Conservation (phyloP, 2,888 invertebrate species). For the Nectonema munidae region DNA sequence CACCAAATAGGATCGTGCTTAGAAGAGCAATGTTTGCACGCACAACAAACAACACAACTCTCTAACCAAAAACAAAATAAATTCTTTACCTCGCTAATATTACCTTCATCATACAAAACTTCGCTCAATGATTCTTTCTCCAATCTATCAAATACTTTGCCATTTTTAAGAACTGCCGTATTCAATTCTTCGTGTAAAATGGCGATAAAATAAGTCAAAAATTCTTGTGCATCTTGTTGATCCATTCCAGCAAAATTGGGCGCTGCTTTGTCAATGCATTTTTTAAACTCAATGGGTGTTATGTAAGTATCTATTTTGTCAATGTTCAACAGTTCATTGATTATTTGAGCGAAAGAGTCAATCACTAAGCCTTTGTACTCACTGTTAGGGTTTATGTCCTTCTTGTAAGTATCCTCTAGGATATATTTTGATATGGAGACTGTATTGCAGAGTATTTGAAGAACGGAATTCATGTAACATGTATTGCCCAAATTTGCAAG, state of each 20-base stretch:
- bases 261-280: not conserved
- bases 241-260: conserved; percentile 10
- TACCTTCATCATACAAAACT: too few species aligned
- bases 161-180: not conserved
- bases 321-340: conserved; percentile 6
- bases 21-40: too few species aligned
- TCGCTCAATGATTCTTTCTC: too few species aligned
- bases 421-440: conserved; percentile 1
- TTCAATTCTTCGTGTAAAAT: conserved; percentile 10
- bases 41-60: too few species aligned
- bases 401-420: not conserved
- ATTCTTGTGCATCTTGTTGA: conserved; percentile 12
- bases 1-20: too few species aligned
- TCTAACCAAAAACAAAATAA: too few species aligned
- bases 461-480: conserved; percentile 9
- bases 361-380: conserved; percentile 1
- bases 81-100: too few species aligned
- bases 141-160: too few species aligned
- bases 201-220: conserved; percentile 6
- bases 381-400: conserved; percentile 2
- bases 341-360: conserved; percentile 8
- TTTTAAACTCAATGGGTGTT: conserved; percentile 2
- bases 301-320: not conserved
- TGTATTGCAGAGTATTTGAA: conserved; percentile 9
- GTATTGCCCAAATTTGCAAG: conserved; percentile 10